phyloP scores from a whole-genome alignment of 2,888 invertebrate species.

The Boloria selene region DNA sequence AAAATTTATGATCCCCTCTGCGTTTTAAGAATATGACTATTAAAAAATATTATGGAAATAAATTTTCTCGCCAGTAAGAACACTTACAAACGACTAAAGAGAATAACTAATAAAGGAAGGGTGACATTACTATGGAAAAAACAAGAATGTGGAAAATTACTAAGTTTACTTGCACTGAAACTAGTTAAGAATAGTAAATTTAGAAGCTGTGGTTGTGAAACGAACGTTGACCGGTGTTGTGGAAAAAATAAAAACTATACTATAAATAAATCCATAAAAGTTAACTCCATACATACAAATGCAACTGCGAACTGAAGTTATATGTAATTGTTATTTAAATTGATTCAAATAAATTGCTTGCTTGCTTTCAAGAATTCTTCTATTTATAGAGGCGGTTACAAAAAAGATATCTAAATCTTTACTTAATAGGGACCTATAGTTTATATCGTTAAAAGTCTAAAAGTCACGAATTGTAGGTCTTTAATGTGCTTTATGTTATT shows the following conservation, averaged over 20 bases:
- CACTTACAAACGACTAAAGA: slow-evolving; percentile 1
- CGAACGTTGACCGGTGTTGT: slow-evolving; percentile 52
- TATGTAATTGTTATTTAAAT: slow-evolving; percentile 11
- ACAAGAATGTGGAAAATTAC: slow-evolving; percentile 2
- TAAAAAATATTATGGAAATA: not conserved
- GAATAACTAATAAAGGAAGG: not conserved
- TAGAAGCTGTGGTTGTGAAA: slow-evolving; percentile 52
- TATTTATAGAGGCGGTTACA: not conserved
- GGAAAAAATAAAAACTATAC: slow-evolving; percentile 14
- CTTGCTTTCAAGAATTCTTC: not conserved
- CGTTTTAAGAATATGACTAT: too few relatives aligned
- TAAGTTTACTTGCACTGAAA: slow-evolving; percentile 33
- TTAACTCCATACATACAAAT: slow-evolving; percentile 4
- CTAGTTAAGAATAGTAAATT: slow-evolving; percentile 47
- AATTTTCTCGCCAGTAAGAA: not conserved
- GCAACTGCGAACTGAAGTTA: slow-evolving; percentile 3
- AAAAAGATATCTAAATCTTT: not conserved
- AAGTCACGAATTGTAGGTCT: too few relatives aligned
- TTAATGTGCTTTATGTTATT: too few relatives aligned
- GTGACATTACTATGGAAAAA: slow-evolving; percentile 8
- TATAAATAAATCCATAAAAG: slow-evolving; percentile 25
- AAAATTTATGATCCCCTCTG: too few relatives aligned
- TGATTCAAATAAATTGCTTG: not conserved
- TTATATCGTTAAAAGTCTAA: not conserved
- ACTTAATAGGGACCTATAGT: not conserved